Conservation (phyloP, 2,888 invertebrate genomes). For the Melipona beecheii region DNA sequence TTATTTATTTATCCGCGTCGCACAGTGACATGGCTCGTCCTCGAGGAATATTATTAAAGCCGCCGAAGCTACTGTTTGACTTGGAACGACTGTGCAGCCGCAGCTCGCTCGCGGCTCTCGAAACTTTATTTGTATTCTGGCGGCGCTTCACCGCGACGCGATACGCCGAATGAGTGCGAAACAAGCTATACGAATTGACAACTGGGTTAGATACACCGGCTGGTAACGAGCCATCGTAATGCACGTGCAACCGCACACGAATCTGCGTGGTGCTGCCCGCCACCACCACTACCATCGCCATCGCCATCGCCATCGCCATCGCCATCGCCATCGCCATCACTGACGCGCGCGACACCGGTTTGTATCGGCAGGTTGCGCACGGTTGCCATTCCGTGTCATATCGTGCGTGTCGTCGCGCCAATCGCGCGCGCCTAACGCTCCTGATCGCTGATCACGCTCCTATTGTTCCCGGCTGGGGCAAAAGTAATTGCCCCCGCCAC, state of each 20-base stretch:
- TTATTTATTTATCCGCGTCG: constrained; percentile 69
- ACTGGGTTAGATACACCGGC: constrained; percentile 79
- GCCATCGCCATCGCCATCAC: neutral
- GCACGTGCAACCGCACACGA: constrained; percentile 36
- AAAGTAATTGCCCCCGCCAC: constrained; percentile 10
- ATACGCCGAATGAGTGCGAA: constrained; percentile 77
- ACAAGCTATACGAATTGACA: constrained; percentile 78
- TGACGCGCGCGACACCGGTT: neutral
- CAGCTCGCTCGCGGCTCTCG: constrained; percentile 8
- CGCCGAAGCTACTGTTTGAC: constrained; percentile 68
- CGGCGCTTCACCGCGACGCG: constrained; percentile 72
- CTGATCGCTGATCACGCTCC: neutral
- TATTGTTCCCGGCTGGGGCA: neutral
- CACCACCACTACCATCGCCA: neutral
- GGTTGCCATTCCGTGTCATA: constrained; percentile 12
- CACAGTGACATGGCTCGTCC: constrained; percentile 42
- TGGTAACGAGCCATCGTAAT: constrained; percentile 74
- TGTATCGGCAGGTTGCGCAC: neutral
- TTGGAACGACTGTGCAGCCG: constrained; percentile 52
- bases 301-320: neutral
- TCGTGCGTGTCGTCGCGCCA: constrained; percentile 14
- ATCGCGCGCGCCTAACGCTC: constrained; percentile 4
- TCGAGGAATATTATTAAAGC: constrained; percentile 65
- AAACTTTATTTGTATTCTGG: constrained; percentile 73
- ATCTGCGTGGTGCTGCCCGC: neutral